Evolutionary conservation across 2,797 vertebrate genomes (phyloP).

Genomic region (Novumbra hubbsi): DNA sequence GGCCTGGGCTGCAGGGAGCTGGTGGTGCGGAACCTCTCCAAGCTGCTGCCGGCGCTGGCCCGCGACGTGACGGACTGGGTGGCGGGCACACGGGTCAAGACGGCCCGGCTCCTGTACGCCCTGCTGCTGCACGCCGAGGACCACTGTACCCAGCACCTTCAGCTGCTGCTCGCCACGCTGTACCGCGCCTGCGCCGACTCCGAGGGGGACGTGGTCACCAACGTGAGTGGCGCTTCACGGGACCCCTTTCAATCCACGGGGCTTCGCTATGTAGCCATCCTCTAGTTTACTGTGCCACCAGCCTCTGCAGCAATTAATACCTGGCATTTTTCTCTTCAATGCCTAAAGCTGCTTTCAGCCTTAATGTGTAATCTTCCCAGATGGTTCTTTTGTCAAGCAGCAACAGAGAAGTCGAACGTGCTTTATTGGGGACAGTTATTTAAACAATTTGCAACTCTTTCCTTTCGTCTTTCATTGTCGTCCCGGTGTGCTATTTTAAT

Average conservation of each 20-base stretch:
- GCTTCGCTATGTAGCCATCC: too few species aligned
- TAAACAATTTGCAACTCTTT: background rate
- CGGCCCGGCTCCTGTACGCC: constrained; percentile 80
- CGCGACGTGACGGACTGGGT: constrained; percentile 90
- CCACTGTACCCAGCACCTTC: constrained; percentile 89
- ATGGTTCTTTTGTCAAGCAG: background rate
- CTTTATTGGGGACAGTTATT: background rate
- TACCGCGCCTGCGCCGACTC: constrained; percentile 79
- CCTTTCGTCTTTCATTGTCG: background rate
- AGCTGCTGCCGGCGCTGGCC: constrained; percentile 83
- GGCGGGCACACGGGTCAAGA: constrained; percentile 81
- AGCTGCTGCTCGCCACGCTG: constrained; percentile 79
- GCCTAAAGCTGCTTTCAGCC: too few species aligned
- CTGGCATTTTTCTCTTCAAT: too few species aligned
- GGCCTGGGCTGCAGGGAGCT: constrained; percentile 91
- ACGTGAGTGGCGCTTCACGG: constrained; percentile 73
- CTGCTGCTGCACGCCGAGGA: constrained; percentile 90
- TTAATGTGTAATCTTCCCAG: too few species aligned
- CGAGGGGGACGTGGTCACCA: constrained; percentile 77
- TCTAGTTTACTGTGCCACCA: too few species aligned
- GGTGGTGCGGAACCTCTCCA: constrained; percentile 86
- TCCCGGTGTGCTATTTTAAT: background rate
- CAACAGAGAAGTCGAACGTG: background rate
- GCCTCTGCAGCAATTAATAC: too few species aligned
- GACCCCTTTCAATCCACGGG: background rate